Percentiles rank a stretch among this genome's conserved stretches.
These are phyloP conservation scores for Synergus japonicus DNA, from an alignment of 2,888 invertebrate genomes.

Conservation along the genomic window DNA sequence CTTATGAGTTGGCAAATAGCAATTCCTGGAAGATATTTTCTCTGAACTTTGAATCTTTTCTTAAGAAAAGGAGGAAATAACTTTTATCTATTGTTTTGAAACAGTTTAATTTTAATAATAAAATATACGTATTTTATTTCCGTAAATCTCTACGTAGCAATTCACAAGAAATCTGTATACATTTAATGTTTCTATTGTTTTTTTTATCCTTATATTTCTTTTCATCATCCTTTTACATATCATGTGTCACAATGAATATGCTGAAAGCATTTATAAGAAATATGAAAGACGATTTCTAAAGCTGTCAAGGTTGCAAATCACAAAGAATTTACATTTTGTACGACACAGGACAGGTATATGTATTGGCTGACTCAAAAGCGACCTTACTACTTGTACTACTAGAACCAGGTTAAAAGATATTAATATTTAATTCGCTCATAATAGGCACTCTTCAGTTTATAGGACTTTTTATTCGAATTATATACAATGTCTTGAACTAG, in stretches of 20 bases:
- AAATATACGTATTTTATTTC: too few species aligned
- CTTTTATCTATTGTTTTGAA: too few species aligned
- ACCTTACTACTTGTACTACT: neutral
- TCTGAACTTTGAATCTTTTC: neutral
- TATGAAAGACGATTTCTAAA: neutral
- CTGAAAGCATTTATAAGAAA: neutral
- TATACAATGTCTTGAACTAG: too few species aligned
- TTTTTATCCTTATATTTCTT: neutral
- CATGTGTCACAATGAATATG: neutral
- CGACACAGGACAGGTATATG: neutral
- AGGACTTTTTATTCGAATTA: too few species aligned
- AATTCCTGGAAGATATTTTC: neutral
- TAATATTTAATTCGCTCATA: neutral
- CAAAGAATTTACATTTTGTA: neutral
- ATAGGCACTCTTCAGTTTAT: too few species aligned
- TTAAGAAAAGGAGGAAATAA: neutral
- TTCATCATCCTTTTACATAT: neutral
- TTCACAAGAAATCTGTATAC: neutral
- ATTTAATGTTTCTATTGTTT: neutral
- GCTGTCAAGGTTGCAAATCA: neutral
- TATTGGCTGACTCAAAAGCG: neutral
- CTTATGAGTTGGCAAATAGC: neutral
- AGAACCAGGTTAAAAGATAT: neutral
- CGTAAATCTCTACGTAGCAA: too few species aligned
- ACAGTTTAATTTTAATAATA: too few species aligned